Evolutionary conservation across 1,140 invertebrate species (phyloP), one percentile per base, ranked within the genome.

Genomic region (Drosophila cardini): DNA sequence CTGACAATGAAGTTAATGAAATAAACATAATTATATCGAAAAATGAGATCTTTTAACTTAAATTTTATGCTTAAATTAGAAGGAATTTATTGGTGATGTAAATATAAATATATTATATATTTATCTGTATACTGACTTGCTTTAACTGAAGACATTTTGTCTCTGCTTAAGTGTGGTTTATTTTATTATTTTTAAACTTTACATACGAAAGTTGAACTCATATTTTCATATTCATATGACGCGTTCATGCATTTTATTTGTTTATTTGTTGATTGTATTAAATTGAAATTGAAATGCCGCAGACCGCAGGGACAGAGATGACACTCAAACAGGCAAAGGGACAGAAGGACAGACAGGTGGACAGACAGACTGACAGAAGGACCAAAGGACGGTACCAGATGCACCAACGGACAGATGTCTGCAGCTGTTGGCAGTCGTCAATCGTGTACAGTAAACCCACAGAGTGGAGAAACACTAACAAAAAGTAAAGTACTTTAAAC

Each of bases 231-330:
- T 77, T 74, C 72, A 74, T 70, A 48, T 70, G 58, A 38, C 7
- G 65, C 67, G 43, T 63, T 70, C 64, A 71, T 56, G 71, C 78
- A 75, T 83, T 89, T 86, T 83, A 79, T 86, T 86, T 86, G 76
- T 70, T 73, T 82, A 83, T 82, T 78, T 83, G 76, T 63, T 53
- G 84, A 76, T 69, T 45, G 83, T 72, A 86, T 87, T 86, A 89
- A 86, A 87, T 86, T 86, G 83, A 86, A 86, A 86, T 86, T 79
- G 84, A 79, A 86, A 86, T 86, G 79, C 83, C 84, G 67, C 83
- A 83, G 79, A 83, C 79, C 84, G 60, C 83, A 82, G 69, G 26
- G 38, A 58, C 63, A 72, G 63, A 58, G 58, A 60, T 58, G 63
- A 72, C 70, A 72, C 63, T 68, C 60, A 50, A 68, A 40, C 70